A percentile compares a stretch with the other conserved stretches of the same genome.
phyloP scores from a whole-genome alignment of 2,113 vertebrate species.

The Amphiprion percula region DNA sequence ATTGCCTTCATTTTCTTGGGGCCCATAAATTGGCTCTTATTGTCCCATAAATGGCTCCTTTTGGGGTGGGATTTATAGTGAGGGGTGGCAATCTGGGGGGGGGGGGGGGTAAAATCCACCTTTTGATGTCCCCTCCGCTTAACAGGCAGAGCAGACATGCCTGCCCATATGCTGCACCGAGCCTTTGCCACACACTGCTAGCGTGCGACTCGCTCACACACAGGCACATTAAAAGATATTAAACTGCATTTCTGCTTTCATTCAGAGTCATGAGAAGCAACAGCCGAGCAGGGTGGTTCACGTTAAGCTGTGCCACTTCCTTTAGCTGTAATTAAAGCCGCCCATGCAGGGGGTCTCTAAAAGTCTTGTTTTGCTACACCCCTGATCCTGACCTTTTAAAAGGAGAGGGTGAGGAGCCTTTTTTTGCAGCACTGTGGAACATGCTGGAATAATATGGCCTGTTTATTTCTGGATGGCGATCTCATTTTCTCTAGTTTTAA shows the following conservation, averaged over 20 bases:
- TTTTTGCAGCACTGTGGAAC: constrained; percentile 21
- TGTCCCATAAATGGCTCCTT: constrained; percentile 82
- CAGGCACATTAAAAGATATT: constrained; percentile 77
- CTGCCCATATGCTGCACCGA: constrained; percentile 66
- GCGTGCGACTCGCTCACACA: constrained; percentile 64
- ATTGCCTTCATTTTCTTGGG: constrained; percentile 79
- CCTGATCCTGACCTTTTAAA: constrained; percentile 65
- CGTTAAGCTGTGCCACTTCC: constrained; percentile 75
- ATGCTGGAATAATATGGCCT: constrained; percentile 19
- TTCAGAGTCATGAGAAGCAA: constrained; percentile 77
- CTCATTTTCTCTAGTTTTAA: constrained; percentile 24
- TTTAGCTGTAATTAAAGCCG: constrained; percentile 71
- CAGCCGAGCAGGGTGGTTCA: constrained; percentile 64
- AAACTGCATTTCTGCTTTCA: constrained; percentile 76
- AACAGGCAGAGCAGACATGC: constrained; percentile 66
- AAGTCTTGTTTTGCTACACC: constrained; percentile 56
- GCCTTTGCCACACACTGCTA: constrained; percentile 68
- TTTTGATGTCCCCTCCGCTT: constrained; percentile 74
- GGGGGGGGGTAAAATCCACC: constrained; percentile 62
- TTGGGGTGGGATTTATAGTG: constrained; percentile 79
- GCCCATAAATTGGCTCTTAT: constrained; percentile 78
- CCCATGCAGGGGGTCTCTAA: constrained; percentile 64
- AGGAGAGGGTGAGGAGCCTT: neutral
- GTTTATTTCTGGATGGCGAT: constrained; percentile 34
- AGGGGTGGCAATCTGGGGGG: constrained; percentile 59